Evolutionary conservation across 2,113 vertebrate genomes (phyloP).

Genomic region (Cheirogaleus medius): DNA sequence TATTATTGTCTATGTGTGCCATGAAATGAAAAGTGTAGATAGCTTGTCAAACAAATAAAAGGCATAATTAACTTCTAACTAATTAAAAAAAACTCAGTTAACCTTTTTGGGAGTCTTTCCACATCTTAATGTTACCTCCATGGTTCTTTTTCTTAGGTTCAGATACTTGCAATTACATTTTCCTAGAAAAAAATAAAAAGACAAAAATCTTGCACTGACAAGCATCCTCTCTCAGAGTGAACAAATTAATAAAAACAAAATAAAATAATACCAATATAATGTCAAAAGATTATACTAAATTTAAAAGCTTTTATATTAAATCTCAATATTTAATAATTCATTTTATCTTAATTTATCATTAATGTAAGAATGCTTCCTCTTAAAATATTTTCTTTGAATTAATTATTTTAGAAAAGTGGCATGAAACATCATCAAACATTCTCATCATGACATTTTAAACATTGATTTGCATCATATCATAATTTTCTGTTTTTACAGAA

Average conservation of each 20-base stretch:
- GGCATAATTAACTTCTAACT: not conserved
- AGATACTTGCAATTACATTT: not conserved
- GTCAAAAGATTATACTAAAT: not conserved
- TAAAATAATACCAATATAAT: not conserved
- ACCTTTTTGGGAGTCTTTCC: not conserved
- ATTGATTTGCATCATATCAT: not conserved
- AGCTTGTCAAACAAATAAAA: not conserved
- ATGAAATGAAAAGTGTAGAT: not conserved
- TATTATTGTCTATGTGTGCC: not conserved
- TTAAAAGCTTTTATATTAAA: conserved; percentile 16
- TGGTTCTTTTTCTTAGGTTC: not conserved
- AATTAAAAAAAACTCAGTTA: not conserved
- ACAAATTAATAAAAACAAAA: conserved; percentile 7
- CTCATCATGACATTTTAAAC: not conserved
- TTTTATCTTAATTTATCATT: not conserved
- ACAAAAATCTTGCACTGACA: not conserved
- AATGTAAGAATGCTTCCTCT: not conserved
- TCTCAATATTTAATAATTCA: not conserved
- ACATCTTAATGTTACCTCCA: not conserved
- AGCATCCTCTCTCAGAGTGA: not conserved
- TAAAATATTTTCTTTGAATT: not conserved
- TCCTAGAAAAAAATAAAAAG: not conserved
- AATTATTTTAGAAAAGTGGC: conserved; percentile 16
- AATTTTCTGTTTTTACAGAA: not conserved
- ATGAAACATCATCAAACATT: not conserved